Base-by-base conservation (phyloP, 2,113 vertebrate species). In the Rhabdomys dilectus region DNA sequence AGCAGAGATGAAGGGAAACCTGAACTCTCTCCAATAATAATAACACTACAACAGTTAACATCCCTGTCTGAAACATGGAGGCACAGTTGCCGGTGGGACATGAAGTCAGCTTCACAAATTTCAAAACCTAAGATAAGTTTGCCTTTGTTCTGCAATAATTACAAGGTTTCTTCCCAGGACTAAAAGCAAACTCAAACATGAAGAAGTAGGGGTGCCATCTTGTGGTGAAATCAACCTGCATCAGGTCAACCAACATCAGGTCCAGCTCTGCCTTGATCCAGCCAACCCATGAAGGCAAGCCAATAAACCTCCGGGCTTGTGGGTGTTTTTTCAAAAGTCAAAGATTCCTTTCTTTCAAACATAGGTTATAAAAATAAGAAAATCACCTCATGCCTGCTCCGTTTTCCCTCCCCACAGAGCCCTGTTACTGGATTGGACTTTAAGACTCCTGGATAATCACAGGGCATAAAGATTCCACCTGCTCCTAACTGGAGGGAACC, bases 121-220 rank as follows among this genome's bases (percentile, higher is more conserved):
- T 92, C 36, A 81, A 97, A 87, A 48, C 45, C 53, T 31, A 91
- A 88, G 64, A 88, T 76, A 93, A 93, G 76, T 72, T 1, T 78
- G 73, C 73, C 64, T 72, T 95, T 81, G n/a, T 53, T 80, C 53
- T 75, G 26, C 2, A 36, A 16, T 22, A 66, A 91, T 42, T 39
- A 36, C 76, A 92, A 66, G 29, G 84, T 85, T 92, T 91, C 72
- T n/a, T 42, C 64, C 80, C 64, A 3, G 68, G 62, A 72, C 24
- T 48, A 60, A 88, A 85, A 64, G 58, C 1, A 42, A 84, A 58
- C 81, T 5, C 22, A 45, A 82, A 80, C 90, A 91, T 64, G 0
- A 78, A 92, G 84, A 97, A 89, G 94, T 91, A 29, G 87, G 86
- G 91, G 77, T 24, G 96, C 97, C 97, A 97, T 72, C 97, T 97